Evolutionary conservation across 2,888 invertebrate species (phyloP).

Genomic region (Stenolophus ochropezus): DNA sequence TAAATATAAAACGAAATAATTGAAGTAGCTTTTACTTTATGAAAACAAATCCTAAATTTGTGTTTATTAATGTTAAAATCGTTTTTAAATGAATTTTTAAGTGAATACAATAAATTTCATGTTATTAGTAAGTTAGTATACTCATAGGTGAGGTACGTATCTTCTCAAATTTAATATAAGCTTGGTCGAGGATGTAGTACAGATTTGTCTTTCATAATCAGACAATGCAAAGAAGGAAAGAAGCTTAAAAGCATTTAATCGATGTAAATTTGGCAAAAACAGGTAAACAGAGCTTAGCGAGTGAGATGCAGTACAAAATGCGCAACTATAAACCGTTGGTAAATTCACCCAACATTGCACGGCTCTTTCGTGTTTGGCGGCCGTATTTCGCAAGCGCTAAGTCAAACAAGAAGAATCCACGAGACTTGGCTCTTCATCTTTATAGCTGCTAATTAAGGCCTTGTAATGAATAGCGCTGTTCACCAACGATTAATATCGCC

Average conservation of each 20-base stretch:
- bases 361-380: background rate
- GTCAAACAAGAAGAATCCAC: conserved; percentile 37
- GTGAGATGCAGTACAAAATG: conserved; percentile 11
- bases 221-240: background rate
- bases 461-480: conserved; percentile 37
- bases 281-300: background rate
- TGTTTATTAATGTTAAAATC: too few relatives aligned
- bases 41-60: too few relatives aligned
- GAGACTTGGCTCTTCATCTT: conserved; percentile 49
- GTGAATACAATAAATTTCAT: too few relatives aligned
- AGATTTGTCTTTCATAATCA: background rate
- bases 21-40: too few relatives aligned
- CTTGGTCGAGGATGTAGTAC: background rate
- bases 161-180: too few relatives aligned
- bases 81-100: too few relatives aligned
- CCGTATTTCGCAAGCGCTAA: conserved; percentile 34
- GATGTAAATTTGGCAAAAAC: background rate
- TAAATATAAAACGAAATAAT: too few relatives aligned
- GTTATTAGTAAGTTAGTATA: too few relatives aligned
- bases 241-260: conserved; percentile 9
- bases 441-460: conserved; percentile 49
- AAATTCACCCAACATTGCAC: background rate
- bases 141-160: too few relatives aligned
- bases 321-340: conserved; percentile 17
- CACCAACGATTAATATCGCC: conserved; percentile 54